Base-by-base conservation (phyloP, 2,888 invertebrate genomes). In the Hirtodrosophila cameraria region DNA sequence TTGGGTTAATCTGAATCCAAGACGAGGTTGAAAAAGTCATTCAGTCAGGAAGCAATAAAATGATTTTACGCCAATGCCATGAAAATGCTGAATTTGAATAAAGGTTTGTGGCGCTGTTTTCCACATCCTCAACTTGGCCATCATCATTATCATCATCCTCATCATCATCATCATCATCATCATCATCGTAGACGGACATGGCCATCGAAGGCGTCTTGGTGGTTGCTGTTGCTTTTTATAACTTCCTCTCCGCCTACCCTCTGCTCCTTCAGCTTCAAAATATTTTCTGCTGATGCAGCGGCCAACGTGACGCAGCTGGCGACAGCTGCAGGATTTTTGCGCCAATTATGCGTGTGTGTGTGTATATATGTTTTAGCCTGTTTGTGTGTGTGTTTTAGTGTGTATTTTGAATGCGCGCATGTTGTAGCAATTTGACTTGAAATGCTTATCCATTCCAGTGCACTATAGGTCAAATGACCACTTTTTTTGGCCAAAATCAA, bases 21-120 rank as follows among this genome's bases (percentile, higher is more conserved):
- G 70, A 66, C 76, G 75, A 75, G 73, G 78, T 82, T 82, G 79
- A 82, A 79, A 79, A 79, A 79, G 79, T 79, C 83, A 79, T 79
- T 79, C 79, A 79, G 82, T 82, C 79, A 79, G 82, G 82, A 82
- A 81, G 82, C 79, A 82, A 82, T 82, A 82, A 82, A 82, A 84
- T 84, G 74, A 84, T 82, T 82, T 82, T 82, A 82, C 85, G 82
- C 79, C 82, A 82, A 68, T 84, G 82, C 81, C 74, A 82, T 76
- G 85, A 81, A 82, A 82, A 75, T 81, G 85, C 85, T 82, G 85
- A 85, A 82, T 82, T 82, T 82, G 82, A 84, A 82, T 82, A 82
- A 82, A 84, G 83, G 77, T 81, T 73, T 60, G 61, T 75, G 67
- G 75, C 63, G 67, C 45, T 65, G 48, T 61, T 55, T 74, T 49